Evolutionary conservation across 2,797 vertebrate species (phyloP), one percentile per base, ranked within the genome.

Genomic region (Enteromius fasciolatus): DNA sequence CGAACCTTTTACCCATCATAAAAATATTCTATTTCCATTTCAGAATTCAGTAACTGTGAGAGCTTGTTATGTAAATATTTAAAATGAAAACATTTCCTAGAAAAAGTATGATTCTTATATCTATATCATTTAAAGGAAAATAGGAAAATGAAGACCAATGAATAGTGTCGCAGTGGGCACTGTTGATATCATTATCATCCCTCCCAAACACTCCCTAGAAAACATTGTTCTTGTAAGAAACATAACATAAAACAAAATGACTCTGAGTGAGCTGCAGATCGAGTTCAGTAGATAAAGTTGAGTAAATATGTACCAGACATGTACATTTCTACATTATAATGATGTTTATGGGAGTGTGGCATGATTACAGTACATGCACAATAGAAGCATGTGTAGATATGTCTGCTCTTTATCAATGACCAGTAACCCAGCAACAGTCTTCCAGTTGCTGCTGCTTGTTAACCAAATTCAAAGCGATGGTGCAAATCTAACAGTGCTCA

Each of bases 351-450:
- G 8, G 25, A 31, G 25, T 28, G 69, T 50, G 69, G 23, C 41
- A 48, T 1, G 0, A 18, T 50, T 50, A 20, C 33, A 33, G 33
- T 33, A 3, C 25, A 11, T 44, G 2, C 10, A 33, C 69, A 20
- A 31, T 3, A 72, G 25, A 72, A 20, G 3, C 46, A 31, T 72
- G 14, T 50, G 44, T 9, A 48, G 44, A 25, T 25, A 28, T 70
- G 41, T 46, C 68, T 20, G 15, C 15, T 72, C 39, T 72, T 72
- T 18, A 8, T 31, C 25, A 72, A 18, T 50, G 25, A 72, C 44
- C 17, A 28, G 44, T 48, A 48, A 48, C 44, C 68, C 68, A 72
- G 68, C 69, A 50, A 72, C 69, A 72, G 4, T 50, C 25, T 28
- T 44, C 4, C 44, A 50, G 69, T 11, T 50, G 9, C 68, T 28